These are phyloP conservation scores for Napeogenes inachia DNA, from an alignment of 2,888 invertebrate species.

Conservation along the genomic window DNA sequence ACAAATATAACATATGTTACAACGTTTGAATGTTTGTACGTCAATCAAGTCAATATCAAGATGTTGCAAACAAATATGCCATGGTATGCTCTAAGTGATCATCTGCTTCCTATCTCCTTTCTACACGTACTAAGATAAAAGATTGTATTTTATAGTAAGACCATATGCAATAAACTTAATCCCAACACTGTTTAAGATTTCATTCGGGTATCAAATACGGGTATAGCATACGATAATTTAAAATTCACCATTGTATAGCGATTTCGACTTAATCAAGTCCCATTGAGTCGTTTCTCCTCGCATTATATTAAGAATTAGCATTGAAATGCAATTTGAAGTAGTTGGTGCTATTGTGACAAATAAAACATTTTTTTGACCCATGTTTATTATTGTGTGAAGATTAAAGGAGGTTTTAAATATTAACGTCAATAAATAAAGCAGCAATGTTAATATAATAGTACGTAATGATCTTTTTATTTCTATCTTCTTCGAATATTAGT, in stretches of 20 bases:
- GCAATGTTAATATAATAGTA: too few species aligned
- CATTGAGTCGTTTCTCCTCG: conserved; percentile 29
- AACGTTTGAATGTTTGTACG: too few species aligned
- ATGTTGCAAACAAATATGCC: too few species aligned
- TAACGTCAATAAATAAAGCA: too few species aligned
- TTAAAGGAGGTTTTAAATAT: too few species aligned
- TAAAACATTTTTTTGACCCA: conserved; percentile 22
- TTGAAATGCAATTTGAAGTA: conserved; percentile 42
- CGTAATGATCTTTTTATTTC: neutral
- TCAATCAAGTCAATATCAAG: too few species aligned
- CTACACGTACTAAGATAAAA: too few species aligned
- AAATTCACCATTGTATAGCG: conserved; percentile 31
- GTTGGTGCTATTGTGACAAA: conserved; percentile 35
- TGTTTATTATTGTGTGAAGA: too few species aligned
- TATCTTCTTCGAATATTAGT: conserved; percentile 3
- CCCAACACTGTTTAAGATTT: conserved; percentile 16
- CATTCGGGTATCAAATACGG: conserved; percentile 23
- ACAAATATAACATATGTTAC: too few species aligned
- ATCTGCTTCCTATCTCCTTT: too few species aligned
- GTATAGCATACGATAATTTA: conserved; percentile 24
- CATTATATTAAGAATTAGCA: conserved; percentile 39
- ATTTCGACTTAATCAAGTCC: conserved; percentile 34
- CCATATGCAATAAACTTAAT: neutral
- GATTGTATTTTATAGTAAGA: too few species aligned
- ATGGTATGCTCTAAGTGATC: too few species aligned